Evolutionary conservation across 2,113 vertebrate genomes (phyloP).

Genomic region (Brienomyrus longianalis): DNA sequence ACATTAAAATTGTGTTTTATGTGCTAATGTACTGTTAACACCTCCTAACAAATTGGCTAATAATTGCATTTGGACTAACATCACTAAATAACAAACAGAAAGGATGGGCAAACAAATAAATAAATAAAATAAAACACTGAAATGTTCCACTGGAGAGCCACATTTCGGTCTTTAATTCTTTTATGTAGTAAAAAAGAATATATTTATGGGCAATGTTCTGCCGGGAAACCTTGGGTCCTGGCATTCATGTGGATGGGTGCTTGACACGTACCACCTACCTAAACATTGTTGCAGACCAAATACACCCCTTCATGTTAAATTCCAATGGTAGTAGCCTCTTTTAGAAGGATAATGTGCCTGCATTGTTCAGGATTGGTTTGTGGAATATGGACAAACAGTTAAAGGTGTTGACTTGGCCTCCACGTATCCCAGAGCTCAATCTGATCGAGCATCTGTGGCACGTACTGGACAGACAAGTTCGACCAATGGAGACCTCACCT

Average conservation of each 20-base stretch:
- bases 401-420: neutral
- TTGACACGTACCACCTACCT: neutral
- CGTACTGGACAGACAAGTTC: neutral
- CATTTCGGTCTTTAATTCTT: neutral
- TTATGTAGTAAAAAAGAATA: neutral
- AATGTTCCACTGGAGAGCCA: neutral
- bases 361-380: neutral
- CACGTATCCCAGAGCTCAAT: neutral
- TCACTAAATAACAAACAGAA: neutral
- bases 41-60: constrained; percentile 4
- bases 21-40: neutral
- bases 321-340: neutral
- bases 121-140: neutral
- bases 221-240: neutral
- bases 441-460: neutral
- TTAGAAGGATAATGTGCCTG: neutral
- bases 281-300: neutral
- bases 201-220: neutral
- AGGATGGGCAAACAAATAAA: constrained; percentile 1
- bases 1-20: neutral
- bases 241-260: neutral
- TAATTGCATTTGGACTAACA: neutral
- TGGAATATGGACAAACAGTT: neutral
- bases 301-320: neutral
- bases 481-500: neutral